These are phyloP conservation scores for Mesorhabditis sp. DNA, from an alignment of 2,888 invertebrate genomes.

Conservation along the genomic window DNA sequence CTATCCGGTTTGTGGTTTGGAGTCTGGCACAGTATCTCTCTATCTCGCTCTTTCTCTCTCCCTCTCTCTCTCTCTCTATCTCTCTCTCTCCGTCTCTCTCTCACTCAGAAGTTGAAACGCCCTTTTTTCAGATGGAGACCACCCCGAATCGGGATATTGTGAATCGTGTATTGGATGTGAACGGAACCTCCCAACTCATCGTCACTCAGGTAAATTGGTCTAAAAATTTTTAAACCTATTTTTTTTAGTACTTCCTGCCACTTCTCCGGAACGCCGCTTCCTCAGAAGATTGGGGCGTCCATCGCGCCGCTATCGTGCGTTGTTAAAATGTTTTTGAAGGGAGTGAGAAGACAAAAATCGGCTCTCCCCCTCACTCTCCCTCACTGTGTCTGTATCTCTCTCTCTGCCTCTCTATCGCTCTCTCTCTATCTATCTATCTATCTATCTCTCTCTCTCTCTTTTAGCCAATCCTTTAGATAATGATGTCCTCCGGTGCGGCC, in stretches of 20 bases:
- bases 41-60: too few relatives aligned
- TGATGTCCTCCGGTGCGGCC: neutral
- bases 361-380: neutral
- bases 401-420: neutral
- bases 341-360: neutral
- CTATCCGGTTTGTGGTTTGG: neutral
- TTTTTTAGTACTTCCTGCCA: neutral
- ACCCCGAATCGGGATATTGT: neutral
- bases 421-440: neutral
- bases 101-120: too few relatives aligned
- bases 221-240: neutral
- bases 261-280: constrained; percentile 5
- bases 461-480: neutral
- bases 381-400: neutral
- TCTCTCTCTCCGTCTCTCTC: too few relatives aligned
- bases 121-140: neutral
- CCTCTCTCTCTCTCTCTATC: too few relatives aligned
- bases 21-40: too few relatives aligned
- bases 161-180: neutral
- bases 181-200: constrained; percentile 3
- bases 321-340: neutral
- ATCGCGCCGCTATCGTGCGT: neutral
- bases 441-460: neutral
- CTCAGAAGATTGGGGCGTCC: neutral
- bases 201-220: neutral